phyloP scores from a whole-genome alignment of 2,797 vertebrate species.

The Heterohyrax brucei region DNA sequence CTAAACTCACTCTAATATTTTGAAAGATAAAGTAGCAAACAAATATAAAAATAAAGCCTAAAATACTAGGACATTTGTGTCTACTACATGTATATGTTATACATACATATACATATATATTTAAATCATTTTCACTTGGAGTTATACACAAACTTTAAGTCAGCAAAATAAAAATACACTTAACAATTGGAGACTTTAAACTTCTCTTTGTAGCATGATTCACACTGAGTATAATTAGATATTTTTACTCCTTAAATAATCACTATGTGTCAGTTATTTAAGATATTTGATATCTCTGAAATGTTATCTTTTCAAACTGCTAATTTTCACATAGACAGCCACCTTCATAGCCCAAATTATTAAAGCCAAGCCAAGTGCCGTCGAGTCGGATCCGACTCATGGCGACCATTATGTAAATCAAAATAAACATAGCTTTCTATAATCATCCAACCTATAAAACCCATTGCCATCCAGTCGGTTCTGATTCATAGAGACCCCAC shows the following conservation, averaged over 20 bases:
- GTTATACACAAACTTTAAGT: slow-evolving; percentile 15
- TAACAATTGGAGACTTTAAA: neutral
- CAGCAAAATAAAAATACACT: slow-evolving; percentile 17
- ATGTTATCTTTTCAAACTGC: neutral
- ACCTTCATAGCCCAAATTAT: neutral
- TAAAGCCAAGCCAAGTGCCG: too few species aligned
- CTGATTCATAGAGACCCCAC: too few species aligned
- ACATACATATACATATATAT: too few species aligned
- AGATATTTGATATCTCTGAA: neutral
- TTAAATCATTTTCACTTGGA: slow-evolving; percentile 13
- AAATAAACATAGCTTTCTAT: neutral
- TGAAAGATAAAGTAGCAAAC: too few species aligned
- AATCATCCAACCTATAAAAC: neutral
- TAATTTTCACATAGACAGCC: neutral
- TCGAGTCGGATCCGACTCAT: too few species aligned
- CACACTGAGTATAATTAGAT: neutral
- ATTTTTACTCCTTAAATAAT: neutral
- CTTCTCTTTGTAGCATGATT: neutral
- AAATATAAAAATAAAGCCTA: neutral
- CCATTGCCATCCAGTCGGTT: too few species aligned
- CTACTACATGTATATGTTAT: neutral
- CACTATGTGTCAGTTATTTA: neutral
- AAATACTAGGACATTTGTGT: neutral
- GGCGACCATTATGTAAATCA: slow-evolving; percentile 36
- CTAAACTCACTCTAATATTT: too few species aligned